phyloP scores from a whole-genome alignment of 2,797 vertebrate genomes.

The Clangula hyemalis region DNA sequence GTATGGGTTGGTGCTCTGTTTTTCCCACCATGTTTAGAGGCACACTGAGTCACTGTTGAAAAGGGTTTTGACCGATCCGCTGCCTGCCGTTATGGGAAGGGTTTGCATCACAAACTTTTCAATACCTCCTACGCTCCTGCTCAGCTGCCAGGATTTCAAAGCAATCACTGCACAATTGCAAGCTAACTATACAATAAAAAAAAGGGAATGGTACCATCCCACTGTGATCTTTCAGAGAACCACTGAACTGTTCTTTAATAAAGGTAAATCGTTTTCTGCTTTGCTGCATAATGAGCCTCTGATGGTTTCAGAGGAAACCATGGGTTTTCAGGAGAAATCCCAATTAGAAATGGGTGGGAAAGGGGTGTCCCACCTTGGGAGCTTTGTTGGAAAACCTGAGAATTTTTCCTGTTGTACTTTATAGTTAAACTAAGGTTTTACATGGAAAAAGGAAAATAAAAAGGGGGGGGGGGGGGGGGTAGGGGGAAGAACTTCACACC shows the following conservation, averaged over 20 bases:
- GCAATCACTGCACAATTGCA: constrained; percentile 3
- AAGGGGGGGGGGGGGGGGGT: too few relatives aligned
- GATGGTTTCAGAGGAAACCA: neutral
- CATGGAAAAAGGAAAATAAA: neutral
- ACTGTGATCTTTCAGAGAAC: constrained; percentile 2
- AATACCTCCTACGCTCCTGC: neutral
- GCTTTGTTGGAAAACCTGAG: neutral
- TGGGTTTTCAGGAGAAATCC: neutral
- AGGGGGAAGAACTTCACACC: neutral
- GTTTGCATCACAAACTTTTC: constrained; percentile 20
- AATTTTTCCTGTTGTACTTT: neutral
- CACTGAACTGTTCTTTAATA: neutral
- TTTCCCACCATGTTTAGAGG: neutral
- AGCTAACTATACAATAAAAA: neutral
- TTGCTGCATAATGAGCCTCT: neutral
- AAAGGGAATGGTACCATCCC: constrained; percentile 14
- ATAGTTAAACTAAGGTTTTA: neutral
- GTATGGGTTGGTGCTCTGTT: neutral
- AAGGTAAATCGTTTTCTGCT: constrained; percentile 20
- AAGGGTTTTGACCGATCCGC: neutral
- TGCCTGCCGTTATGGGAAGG: neutral
- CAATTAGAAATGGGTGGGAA: neutral
- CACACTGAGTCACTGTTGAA: constrained; percentile 34
- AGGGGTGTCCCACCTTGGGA: neutral
- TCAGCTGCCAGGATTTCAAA: neutral